Evolutionary conservation across 2,113 vertebrate genomes (phyloP).

Genomic region (Brachyhypopomus gauderio): DNA sequence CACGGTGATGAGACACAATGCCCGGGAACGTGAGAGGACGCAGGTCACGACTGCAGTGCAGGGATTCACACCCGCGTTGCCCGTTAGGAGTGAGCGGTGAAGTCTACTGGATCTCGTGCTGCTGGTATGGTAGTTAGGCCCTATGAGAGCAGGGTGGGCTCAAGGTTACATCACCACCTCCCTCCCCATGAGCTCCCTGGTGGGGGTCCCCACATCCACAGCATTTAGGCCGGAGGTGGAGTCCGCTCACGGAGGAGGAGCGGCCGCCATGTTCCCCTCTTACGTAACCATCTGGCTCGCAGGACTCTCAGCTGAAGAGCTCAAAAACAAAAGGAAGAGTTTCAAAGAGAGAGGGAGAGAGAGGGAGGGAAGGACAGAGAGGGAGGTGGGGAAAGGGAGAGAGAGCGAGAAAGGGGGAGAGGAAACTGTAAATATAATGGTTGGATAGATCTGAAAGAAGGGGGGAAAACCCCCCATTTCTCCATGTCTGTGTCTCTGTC

Average conservation of each 20-base stretch:
- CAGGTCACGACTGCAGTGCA: conserved; percentile 2
- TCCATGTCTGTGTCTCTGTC: conserved; percentile 1
- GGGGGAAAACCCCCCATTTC: neutral
- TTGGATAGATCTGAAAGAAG: conserved; percentile 22
- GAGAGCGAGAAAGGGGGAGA: conserved; percentile 6
- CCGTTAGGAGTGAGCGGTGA: conserved; percentile 23
- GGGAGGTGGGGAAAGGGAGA: neutral
- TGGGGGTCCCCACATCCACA: neutral
- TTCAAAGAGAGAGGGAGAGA: neutral
- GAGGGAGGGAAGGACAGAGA: neutral
- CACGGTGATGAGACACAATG: too few relatives aligned
- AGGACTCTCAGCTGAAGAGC: conserved; percentile 5
- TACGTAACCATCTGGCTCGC: conserved; percentile 40
- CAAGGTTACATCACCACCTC: too few relatives aligned
- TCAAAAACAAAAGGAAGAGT: neutral
- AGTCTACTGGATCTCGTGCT: conserved; percentile 3
- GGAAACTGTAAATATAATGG: conserved; percentile 41
- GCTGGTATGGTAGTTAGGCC: too few relatives aligned
- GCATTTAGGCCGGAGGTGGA: conserved; percentile 36
- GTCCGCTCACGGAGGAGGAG: conserved; percentile 52
- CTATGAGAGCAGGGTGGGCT: too few relatives aligned
- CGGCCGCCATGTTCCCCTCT: conserved; percentile 60
- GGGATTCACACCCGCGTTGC: neutral
- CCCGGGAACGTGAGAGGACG: conserved; percentile 5
- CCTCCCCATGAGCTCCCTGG: too few relatives aligned